Evolutionary conservation across 2,797 vertebrate genomes (phyloP).

Genomic region (Siniperca undulata): DNA sequence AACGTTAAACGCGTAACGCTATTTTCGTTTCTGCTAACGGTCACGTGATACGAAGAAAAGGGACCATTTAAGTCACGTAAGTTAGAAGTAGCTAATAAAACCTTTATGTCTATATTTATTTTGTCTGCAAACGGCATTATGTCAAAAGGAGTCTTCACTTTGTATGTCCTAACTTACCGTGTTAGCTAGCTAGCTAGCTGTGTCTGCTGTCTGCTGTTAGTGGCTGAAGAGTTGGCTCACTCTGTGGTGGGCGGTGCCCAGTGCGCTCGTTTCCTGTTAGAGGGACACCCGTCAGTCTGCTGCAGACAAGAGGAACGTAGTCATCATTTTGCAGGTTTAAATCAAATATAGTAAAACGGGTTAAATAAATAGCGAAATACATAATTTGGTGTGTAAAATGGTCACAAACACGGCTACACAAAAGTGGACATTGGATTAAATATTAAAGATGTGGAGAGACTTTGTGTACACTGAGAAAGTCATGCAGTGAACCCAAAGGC

Average conservation of each 20-base stretch:
- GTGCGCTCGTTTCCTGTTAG: neutral
- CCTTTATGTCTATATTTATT: neutral
- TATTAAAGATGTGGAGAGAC: neutral
- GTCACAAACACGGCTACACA: neutral
- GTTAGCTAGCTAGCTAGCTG: neutral
- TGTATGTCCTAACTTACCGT: neutral
- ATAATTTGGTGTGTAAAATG: neutral
- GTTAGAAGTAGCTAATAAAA: rapidly evolving
- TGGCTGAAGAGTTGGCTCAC: rapidly evolving
- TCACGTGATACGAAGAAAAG: constrained; percentile 10
- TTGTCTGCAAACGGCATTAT: rapidly evolving
- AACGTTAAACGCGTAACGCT: neutral
- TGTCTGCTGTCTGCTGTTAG: neutral
- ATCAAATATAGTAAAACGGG: neutral
- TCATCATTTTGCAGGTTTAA: neutral
- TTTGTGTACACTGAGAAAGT: neutral
- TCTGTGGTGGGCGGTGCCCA: constrained; percentile 38
- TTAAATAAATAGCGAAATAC: neutral
- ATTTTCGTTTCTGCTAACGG: neutral
- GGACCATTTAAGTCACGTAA: neutral
- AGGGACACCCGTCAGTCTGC: constrained; percentile 1
- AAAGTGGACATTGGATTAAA: neutral
- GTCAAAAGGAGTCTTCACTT: rapidly evolving
- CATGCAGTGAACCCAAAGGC: neutral
- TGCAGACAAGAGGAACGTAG: neutral